phyloP scores from a whole-genome alignment of 2,888 invertebrate genomes.

The Erannis defoliaria region DNA sequence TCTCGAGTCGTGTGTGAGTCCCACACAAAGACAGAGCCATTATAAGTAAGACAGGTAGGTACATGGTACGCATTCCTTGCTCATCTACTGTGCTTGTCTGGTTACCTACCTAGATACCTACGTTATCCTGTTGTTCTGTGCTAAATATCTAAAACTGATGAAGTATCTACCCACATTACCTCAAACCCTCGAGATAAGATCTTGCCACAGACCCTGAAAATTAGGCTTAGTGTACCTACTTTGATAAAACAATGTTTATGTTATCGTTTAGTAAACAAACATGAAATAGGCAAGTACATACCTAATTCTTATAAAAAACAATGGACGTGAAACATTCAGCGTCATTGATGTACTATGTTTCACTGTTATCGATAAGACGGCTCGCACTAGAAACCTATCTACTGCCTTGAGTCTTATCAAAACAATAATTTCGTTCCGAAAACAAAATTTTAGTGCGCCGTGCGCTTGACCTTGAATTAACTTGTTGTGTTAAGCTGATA shows the following conservation, averaged over 20 bases:
- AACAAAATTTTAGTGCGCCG: conserved; percentile 62
- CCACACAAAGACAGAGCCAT: neutral
- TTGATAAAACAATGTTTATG: neutral
- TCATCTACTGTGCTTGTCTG: neutral
- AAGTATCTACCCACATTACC: too few relatives aligned
- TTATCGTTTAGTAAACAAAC: conserved; percentile 1
- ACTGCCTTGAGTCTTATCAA: conserved; percentile 74
- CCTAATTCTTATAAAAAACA: conserved; percentile 12
- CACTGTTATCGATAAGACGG: conserved; percentile 57
- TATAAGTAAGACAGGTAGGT: neutral
- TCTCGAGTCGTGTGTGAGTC: neutral
- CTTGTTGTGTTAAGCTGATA: conserved; percentile 48
- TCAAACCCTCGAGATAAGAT: neutral
- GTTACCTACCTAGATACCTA: too few relatives aligned
- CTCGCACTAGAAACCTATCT: conserved; percentile 52
- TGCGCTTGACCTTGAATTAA: conserved; percentile 64
- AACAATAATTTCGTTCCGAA: conserved; percentile 65
- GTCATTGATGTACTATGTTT: too few relatives aligned
- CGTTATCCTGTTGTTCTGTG: too few relatives aligned
- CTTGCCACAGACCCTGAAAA: too few relatives aligned
- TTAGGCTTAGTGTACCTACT: too few relatives aligned
- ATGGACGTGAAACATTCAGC: conserved; percentile 50
- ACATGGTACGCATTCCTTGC: conserved; percentile 22
- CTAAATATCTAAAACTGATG: too few relatives aligned
- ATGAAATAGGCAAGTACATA: conserved; percentile 6